phyloP scores from a whole-genome alignment of 2,113 vertebrate genomes.

The Todiramphus chloris region DNA sequence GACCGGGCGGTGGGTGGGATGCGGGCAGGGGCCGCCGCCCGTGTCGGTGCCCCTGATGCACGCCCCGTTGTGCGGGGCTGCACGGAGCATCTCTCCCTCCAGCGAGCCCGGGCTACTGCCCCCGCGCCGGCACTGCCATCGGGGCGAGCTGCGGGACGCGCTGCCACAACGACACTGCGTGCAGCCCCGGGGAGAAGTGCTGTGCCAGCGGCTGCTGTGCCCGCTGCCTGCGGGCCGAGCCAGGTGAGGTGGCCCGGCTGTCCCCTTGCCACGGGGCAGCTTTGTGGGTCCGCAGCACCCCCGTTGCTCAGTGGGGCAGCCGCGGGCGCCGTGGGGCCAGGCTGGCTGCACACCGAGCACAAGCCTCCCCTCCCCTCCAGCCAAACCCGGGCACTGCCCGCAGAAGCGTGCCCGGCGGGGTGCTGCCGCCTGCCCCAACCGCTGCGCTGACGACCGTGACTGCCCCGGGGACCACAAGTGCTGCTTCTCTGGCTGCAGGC shows the following conservation, averaged over 20 bases:
- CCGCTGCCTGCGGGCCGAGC: neutral
- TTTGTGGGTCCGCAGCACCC: neutral
- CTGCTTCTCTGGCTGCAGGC: slow-evolving; percentile 30
- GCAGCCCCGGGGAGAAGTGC: slow-evolving; percentile 5
- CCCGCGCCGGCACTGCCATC: rapidly evolving
- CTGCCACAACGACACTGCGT: neutral
- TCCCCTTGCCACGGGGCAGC: neutral
- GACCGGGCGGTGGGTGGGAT: rapidly evolving
- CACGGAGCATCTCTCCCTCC: neutral
- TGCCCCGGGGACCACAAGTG: slow-evolving; percentile 6
- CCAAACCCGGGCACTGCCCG: neutral
- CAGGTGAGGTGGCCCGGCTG: neutral
- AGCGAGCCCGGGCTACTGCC: slow-evolving; percentile 47
- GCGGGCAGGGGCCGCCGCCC: rapidly evolving
- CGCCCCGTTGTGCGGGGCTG: neutral
- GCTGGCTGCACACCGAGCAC: neutral
- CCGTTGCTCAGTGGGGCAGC: rapidly evolving
- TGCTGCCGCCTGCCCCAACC: neutral
- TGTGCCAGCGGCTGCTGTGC: neutral
- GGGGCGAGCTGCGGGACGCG: neutral
- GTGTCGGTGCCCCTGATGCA: rapidly evolving
- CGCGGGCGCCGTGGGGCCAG: rapidly evolving
- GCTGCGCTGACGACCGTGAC: neutral
- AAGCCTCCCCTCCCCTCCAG: neutral
- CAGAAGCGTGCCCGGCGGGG: neutral